Base-by-base conservation (phyloP, 2,113 vertebrate genomes). In the Camarhynchus parvulus region DNA sequence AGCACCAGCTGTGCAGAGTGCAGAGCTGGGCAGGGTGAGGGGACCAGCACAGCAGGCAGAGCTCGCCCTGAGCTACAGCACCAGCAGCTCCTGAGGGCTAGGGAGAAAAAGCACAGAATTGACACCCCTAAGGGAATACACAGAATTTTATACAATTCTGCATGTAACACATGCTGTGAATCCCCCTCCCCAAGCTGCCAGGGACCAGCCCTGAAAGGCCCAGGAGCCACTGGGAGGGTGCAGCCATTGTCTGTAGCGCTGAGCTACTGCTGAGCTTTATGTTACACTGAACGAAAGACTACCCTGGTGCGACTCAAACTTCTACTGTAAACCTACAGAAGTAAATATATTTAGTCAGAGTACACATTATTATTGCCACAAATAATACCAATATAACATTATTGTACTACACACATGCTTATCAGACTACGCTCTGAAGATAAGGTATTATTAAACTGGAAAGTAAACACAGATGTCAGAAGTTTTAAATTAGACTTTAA, bases 401-500 rank as follows among this genome's bases (percentile, higher is more conserved):
- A 90, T 47, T 86, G 46, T 93, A 94, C 56, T 95, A 88, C 67
- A 96, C 50, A 95, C 61, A 88, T 24, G 78, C 72, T 92, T 95
- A 96, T 95, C 95, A 95, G 64, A 84, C 81, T 92, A 47, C 49
- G 61, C 80, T 94, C 73, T 73, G 64, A 96, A 96, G 93, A 96
- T 89, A 97, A 97, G 95, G 95, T 96, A 97, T 75, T 87, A 77
- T 77, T 91, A 93, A 96, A 88, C 83, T 74, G 79, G 79, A 96
- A 96, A 96, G 83, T 96, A 97, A 98, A 97, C 96, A 97, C 92
- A 97, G 96, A 97, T 96, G 96, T 85, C 94, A 95, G 59, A 91
- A 97, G 88, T 93, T 97, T 95, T 91, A 96, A 97, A 97, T 96
- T 77, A 92, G 50, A 93, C 62, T 87, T 93, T 84, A 41, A 91